Evolutionary conservation across 1,140 invertebrate species (phyloP), one percentile per base, ranked within the genome.

Genomic region (Asobara japonica): DNA sequence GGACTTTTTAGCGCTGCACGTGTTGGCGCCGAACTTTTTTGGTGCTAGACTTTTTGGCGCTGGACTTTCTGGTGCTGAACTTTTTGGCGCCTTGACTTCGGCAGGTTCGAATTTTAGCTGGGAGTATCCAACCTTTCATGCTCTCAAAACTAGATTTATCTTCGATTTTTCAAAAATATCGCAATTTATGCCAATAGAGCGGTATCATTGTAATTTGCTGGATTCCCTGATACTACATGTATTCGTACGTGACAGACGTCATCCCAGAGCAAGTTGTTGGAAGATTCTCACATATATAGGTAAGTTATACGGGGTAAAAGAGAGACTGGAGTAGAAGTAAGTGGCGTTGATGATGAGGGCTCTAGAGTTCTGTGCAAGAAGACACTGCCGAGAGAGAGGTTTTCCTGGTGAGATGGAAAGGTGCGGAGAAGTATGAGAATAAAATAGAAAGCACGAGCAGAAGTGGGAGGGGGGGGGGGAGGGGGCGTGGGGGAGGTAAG

Each of bases 291-390:
- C 18, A 56, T 22, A 56, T 1, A 56, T 56, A 56, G 5, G 79
- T 81, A 80, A 75, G 33, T 5, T 74, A 74, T 70, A 73, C 62
- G 76, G 75, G 70, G 72, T 70, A 69, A 77, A 75, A 78, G 66
- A 22, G 22, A 33, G 18, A 7, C 2, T n/a, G 25, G n/a, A 30
- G 30, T 16, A 30, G 51, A 67, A 25, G n/a, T 27, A 61, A 45
- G 29, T 13, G 62, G 72, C 30, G 74, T 68, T 66, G 68, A 68
- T 74, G 77, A 71, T 74, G 74, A 66, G 74, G 72, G 72, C 76
- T 75, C 71, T 29, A 61, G 56, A 74, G 70, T 64, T 67, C 31
- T 16, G 33, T n/a, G 27, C 11, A n/a, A 25, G 51, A 56, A 56
- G 51, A 56, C 22, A 45, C 22, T 25, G 25, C 51, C 51, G 18